Evolutionary conservation across 1,140 invertebrate genomes (phyloP), one percentile per base, ranked within the genome.

Genomic region (Heterodera schachtii): DNA sequence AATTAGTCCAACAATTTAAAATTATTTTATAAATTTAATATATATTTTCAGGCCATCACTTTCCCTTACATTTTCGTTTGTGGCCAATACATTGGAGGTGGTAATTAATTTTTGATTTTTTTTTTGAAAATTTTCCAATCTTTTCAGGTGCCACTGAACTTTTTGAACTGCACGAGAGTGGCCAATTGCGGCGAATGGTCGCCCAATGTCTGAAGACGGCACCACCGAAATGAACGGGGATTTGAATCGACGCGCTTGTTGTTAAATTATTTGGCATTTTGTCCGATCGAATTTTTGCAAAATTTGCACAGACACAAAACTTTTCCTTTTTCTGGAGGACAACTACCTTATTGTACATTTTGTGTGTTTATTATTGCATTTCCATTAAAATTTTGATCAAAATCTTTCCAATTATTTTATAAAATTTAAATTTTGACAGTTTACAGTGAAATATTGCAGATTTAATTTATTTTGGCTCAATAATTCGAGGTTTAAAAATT

Each of bases 51-150:
- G 77, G 85, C 86, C 49, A 83, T 83, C 11, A 89, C 89, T n/a
- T 89, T 89, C 79, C 88, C 88, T 41, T 89, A 90, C 79, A 88
- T 89, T 47, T 89, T 89, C 73, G 86, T 89, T 7, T 89, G 89
- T 75, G 88, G 88, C 21, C 81, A 84, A 47, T 89, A 90, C 76
- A 88, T 89, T 81, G 87, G 87, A 73, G 87, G 85, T 86, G 3
- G 43, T 49, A 44, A 46, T 64, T 64, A 19, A 64, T 52, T 52
- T 52, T 52, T 21, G 11, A 16, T 31, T 13, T 8, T 11, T 9
- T 44, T 57, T 49, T 76, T 60, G 1, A 3, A 9, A 19, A 64
- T 3, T 19, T 43, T 1, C 31, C 31, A 31, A 31, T 31, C 1
- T 19, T 83, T 80, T 9, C 64, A 86, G 85, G 87, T n/a, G 73